Evolutionary conservation across 35 echinoderm and acorn worm species (phyloP).

Genomic region (Holothuria glaberrima): DNA sequence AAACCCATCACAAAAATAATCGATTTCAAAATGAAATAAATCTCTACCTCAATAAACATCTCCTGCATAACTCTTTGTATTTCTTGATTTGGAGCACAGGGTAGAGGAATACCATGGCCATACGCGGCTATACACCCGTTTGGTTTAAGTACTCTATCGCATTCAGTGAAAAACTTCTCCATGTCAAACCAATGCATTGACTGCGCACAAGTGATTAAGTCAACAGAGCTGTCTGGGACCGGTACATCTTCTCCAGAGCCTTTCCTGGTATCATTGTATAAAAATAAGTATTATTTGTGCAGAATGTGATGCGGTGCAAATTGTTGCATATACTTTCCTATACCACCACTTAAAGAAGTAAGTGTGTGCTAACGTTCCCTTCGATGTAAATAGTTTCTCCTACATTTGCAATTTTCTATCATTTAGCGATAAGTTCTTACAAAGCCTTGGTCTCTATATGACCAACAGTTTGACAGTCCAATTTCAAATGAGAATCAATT

Average conservation of each 20-base stretch:
- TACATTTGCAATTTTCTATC: too few relatives aligned
- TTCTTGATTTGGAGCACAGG: neutral
- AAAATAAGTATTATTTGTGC: too few relatives aligned
- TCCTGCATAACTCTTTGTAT: slow-evolving; percentile 48
- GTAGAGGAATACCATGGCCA: slow-evolving; percentile 25
- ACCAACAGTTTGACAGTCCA: too few relatives aligned
- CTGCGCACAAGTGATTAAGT: slow-evolving; percentile 71
- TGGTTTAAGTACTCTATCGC: slow-evolving; percentile 69
- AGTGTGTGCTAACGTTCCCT: too few relatives aligned
- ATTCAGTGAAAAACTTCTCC: slow-evolving; percentile 62
- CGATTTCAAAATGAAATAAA: neutral
- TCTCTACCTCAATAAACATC: slow-evolving; percentile 21
- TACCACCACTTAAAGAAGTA: too few relatives aligned
- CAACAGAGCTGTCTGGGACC: slow-evolving; percentile 32
- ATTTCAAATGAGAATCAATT: too few relatives aligned
- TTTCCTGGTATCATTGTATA: neutral
- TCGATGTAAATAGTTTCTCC: too few relatives aligned
- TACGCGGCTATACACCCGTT: slow-evolving; percentile 70
- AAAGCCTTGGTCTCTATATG: too few relatives aligned
- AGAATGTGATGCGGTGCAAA: too few relatives aligned
- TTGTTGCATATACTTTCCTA: too few relatives aligned
- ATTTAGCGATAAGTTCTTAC: too few relatives aligned
- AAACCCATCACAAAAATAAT: too few relatives aligned
- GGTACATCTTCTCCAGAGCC: slow-evolving; percentile 66
- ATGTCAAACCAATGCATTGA: slow-evolving; percentile 83